Evolutionary conservation across 2,113 vertebrate genomes (phyloP).

Genomic region (Motacilla tschutschensis): DNA sequence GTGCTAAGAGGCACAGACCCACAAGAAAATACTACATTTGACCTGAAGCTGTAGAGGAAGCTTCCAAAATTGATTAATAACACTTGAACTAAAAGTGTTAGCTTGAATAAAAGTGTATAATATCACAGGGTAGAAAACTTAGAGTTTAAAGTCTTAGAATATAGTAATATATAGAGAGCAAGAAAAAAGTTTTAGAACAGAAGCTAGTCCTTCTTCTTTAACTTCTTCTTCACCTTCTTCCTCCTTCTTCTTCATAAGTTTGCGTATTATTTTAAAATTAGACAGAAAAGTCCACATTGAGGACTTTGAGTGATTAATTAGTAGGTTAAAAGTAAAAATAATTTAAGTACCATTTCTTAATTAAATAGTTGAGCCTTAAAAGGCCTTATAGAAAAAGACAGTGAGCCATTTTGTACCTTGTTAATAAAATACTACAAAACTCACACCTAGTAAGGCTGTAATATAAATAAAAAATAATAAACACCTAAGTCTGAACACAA

Average conservation of each 20-base stretch:
- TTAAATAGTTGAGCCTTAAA: not conserved
- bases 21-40: not conserved
- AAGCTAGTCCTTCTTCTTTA: not conserved
- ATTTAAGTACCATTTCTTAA: not conserved
- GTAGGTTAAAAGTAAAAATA: not conserved
- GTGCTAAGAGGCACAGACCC: not conserved
- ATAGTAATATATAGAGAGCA: not conserved
- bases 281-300: accelerated
- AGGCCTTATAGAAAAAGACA: not conserved
- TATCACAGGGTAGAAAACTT: not conserved
- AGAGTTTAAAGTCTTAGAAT: not conserved
- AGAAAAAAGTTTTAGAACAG: not conserved
- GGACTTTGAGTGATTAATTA: not conserved
- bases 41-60: not conserved
- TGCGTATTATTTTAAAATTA: not conserved
- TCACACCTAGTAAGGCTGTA: not conserved
- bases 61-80: not conserved
- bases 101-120: not conserved
- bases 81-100: not conserved
- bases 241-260: not conserved
- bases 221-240: not conserved
- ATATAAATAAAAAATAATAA: not conserved
- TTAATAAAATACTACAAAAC: not conserved
- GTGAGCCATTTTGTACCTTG: not conserved
- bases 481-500: not conserved